phyloP scores from a whole-genome alignment of 2,113 vertebrate species.

The Prolemur simus region DNA sequence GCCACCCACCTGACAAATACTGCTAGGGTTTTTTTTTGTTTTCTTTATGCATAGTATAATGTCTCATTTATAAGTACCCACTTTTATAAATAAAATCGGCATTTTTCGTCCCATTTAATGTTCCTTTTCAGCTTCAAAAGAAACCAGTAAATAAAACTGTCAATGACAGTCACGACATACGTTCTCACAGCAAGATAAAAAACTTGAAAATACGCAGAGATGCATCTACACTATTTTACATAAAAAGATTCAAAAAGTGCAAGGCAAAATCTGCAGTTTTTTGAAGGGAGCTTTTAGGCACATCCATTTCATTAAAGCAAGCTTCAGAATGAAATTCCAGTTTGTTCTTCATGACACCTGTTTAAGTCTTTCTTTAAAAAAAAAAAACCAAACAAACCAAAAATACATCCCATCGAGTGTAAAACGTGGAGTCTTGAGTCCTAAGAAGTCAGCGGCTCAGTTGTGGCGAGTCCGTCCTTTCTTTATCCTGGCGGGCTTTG shows the following conservation, averaged over 20 bases:
- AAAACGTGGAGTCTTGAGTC: constrained; percentile 67
- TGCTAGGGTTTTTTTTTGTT: constrained; percentile 48
- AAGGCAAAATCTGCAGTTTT: constrained; percentile 88
- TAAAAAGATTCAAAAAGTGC: constrained; percentile 93
- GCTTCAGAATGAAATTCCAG: constrained; percentile 88
- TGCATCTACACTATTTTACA: constrained; percentile 87
- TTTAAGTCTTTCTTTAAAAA: constrained; percentile 82
- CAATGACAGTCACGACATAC: constrained; percentile 87
- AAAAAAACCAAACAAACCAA: constrained; percentile 55
- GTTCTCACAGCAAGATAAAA: constrained; percentile 88
- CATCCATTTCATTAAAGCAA: constrained; percentile 90
- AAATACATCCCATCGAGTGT: constrained; percentile 82
- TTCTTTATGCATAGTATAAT: constrained; percentile 85
- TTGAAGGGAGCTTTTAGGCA: constrained; percentile 83
- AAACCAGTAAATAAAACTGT: constrained; percentile 92
- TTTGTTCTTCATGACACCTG: constrained; percentile 88
- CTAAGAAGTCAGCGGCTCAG: constrained; percentile 79
- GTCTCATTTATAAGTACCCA: constrained; percentile 83
- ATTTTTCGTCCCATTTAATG: constrained; percentile 81
- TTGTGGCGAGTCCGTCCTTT: constrained; percentile 94
- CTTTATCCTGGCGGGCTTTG: constrained; percentile 97
- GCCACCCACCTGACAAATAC: constrained; percentile 78
- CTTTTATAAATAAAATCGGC: constrained; percentile 89
- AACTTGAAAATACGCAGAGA: constrained; percentile 85
- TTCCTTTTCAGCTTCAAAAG: constrained; percentile 89